phyloP scores from a whole-genome alignment of 2,113 vertebrate genomes.

The Phasianus colchicus region DNA sequence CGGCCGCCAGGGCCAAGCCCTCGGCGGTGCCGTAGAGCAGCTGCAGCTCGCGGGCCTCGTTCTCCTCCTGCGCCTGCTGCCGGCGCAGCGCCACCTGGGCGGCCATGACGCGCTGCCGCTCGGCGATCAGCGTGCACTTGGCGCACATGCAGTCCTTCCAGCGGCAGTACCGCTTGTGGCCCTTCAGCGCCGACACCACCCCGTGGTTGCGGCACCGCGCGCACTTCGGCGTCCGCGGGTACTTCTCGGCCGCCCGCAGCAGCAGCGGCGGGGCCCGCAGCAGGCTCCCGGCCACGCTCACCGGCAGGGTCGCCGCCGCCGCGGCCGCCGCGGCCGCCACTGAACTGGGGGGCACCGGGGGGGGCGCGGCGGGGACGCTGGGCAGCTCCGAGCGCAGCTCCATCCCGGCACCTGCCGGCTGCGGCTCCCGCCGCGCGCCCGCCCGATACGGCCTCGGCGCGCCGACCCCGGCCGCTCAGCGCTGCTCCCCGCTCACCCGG shows the following conservation, averaged over 20 bases:
- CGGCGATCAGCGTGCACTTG: slow-evolving; percentile 97
- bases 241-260: slow-evolving; percentile 93
- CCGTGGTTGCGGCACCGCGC: slow-evolving; percentile 97
- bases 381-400: slow-evolving; percentile 91
- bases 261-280: slow-evolving; percentile 90
- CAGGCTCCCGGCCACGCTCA: slow-evolving; percentile 90
- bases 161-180: slow-evolving; percentile 98
- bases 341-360: slow-evolving; percentile 82
- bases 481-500: neutral
- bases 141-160: slow-evolving; percentile 99
- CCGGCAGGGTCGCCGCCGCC: slow-evolving; percentile 84
- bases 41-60: slow-evolving; percentile 93
- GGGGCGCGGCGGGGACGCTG: slow-evolving; percentile 80
- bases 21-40: slow-evolving; percentile 97
- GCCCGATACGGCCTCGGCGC: too few species aligned
- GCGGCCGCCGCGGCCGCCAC: slow-evolving; percentile 75
- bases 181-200: slow-evolving; percentile 96
- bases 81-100: slow-evolving; percentile 95
- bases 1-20: slow-evolving; percentile 95
- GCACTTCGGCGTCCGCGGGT: slow-evolving; percentile 97
- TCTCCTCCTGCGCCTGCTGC: slow-evolving; percentile 98
- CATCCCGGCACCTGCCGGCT: slow-evolving; percentile 68
- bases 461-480: too few species aligned
- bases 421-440: too few species aligned
- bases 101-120: slow-evolving; percentile 98